These are phyloP conservation scores for Aethina tumida DNA, from an alignment of 1,140 invertebrate species.

Conservation along the genomic window DNA sequence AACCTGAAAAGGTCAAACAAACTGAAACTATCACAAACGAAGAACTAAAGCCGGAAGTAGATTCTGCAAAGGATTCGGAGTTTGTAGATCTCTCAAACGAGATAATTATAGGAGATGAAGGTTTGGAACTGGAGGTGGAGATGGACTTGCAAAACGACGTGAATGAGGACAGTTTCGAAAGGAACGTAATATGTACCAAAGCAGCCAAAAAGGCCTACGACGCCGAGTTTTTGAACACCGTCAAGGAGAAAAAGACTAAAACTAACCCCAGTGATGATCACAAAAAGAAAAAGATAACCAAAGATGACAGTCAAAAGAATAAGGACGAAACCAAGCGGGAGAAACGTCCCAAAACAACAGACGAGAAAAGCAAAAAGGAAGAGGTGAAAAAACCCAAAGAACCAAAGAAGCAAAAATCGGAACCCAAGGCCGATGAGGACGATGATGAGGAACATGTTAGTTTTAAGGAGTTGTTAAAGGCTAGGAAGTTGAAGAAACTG, in stretches of 20 bases:
- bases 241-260: conserved; percentile 9
- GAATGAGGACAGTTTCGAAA: background rate
- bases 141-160: conserved; percentile 1
- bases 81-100: too few species aligned
- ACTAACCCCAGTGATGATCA: background rate
- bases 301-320: conserved; percentile 7
- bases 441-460: conserved; percentile 18
- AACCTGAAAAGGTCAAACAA: too few species aligned
- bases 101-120: conserved; percentile 7
- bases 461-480: conserved; percentile 19
- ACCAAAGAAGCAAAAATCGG: background rate
- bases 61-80: too few species aligned
- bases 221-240: conserved; percentile 13
- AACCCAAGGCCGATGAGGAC: conserved; percentile 1
- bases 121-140: conserved; percentile 6
- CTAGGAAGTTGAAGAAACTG: conserved; percentile 20
- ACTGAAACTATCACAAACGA: too few species aligned
- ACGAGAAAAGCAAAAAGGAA: conserved; percentile 7
- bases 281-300: conserved; percentile 5
- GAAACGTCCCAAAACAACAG: conserved; percentile 8
- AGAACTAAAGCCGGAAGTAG: too few species aligned
- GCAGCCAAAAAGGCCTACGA: conserved; percentile 24
- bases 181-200: conserved; percentile 22
- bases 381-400: background rate
- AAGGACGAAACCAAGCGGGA: conserved; percentile 4